Percentiles rank a stretch among this genome's conserved stretches.
These are phyloP conservation scores for Trematomus loennbergii DNA, from an alignment of 2,113 vertebrate species.

Conservation along the genomic window DNA sequence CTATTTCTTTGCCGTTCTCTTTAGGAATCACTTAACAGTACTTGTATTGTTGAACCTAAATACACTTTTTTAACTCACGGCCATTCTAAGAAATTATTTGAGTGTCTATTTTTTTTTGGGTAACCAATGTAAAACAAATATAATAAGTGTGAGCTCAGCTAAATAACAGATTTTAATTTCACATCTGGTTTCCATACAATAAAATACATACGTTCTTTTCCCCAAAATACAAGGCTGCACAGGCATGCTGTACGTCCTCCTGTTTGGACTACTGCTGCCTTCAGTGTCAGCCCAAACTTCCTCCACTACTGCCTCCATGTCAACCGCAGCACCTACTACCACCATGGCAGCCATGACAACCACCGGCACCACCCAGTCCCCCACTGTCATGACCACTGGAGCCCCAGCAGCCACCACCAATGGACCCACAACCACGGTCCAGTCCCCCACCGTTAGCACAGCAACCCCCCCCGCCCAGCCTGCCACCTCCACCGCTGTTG, in stretches of 20 bases:
- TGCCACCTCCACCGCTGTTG: not conserved
- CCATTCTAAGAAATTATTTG: not conserved
- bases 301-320: not conserved
- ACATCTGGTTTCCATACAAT: conserved; percentile 1
- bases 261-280: conserved; percentile 68
- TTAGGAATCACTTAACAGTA: not conserved
- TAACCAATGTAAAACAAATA: not conserved
- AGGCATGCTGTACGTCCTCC: conserved; percentile 60
- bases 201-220: conserved; percentile 24
- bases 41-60: not conserved
- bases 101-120: not conserved
- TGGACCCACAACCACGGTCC: not conserved
- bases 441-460: too few species aligned
- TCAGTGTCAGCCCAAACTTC: conserved; percentile 45
- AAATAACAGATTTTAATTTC: not conserved
- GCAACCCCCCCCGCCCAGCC: not conserved
- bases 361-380: too few species aligned
- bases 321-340: not conserved
- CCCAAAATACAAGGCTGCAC: conserved; percentile 20
- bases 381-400: too few species aligned
- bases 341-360: too few species aligned
- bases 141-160: not conserved
- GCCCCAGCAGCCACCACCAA: too few species aligned
- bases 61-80: not conserved
- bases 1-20: not conserved